Evolutionary conservation across 1,140 invertebrate species (phyloP).

Genomic region (Pinna nobilis): DNA sequence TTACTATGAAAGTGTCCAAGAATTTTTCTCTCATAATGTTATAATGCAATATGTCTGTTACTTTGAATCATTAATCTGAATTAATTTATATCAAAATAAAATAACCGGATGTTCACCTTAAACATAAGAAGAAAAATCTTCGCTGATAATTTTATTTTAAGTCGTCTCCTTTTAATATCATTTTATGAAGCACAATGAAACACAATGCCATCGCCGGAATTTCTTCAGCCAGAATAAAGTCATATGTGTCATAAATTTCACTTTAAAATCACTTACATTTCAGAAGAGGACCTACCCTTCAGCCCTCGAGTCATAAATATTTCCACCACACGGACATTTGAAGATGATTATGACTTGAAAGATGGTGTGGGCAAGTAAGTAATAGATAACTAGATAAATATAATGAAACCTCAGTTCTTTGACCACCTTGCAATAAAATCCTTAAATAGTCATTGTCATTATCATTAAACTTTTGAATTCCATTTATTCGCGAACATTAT

Average conservation of each 20-base stretch:
- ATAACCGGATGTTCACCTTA: not conserved
- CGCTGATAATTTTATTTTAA: not conserved
- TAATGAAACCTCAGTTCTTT: too few species aligned
- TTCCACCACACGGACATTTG: slow-evolving; percentile 58
- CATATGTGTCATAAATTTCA: too few species aligned
- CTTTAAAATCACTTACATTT: slow-evolving; percentile 1
- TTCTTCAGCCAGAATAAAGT: too few species aligned
- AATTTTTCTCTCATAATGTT: too few species aligned
- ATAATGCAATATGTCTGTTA: too few species aligned
- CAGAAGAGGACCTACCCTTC: slow-evolving; percentile 67
- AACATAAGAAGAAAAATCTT: not conserved
- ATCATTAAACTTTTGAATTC: too few species aligned
- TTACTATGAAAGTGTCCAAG: too few species aligned
- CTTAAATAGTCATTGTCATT: too few species aligned
- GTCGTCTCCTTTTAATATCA: not conserved
- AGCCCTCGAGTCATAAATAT: slow-evolving; percentile 61
- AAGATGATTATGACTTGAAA: slow-evolving; percentile 68
- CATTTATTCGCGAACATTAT: too few species aligned
- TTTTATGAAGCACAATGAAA: not conserved
- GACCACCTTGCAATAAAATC: too few species aligned
- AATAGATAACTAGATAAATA: not conserved
- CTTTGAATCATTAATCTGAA: slow-evolving; percentile 4
- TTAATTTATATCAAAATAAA: slow-evolving; percentile 14
- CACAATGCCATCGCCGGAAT: too few species aligned
- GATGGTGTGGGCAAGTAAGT: slow-evolving; percentile 75